These are phyloP conservation scores for Mormyrops attenuatus DNA, from an alignment of 2,797 vertebrate genomes.

Conservation along the genomic window DNA sequence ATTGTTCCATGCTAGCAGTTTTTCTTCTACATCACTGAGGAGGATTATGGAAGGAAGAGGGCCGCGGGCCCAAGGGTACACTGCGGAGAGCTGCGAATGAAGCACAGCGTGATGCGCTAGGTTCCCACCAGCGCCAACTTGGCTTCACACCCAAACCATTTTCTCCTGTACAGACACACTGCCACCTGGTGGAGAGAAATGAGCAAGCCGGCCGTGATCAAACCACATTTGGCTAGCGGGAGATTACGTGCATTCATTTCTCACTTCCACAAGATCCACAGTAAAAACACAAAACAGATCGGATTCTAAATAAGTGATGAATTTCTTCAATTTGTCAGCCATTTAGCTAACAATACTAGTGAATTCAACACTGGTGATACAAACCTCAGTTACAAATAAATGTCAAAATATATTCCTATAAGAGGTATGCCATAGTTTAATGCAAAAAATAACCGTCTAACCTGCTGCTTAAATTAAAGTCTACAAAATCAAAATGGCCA, in stretches of 20 bases:
- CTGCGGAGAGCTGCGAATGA: background rate
- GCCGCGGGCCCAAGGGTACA: background rate
- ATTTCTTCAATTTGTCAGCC: background rate
- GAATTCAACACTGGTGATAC: background rate
- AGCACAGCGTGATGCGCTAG: background rate
- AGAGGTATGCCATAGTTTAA: too few relatives aligned
- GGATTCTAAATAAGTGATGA: background rate
- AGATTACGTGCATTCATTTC: background rate
- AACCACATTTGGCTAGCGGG: background rate
- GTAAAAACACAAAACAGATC: background rate
- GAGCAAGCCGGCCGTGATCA: background rate
- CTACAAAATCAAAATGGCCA: too few relatives aligned
- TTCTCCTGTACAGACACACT: slow-evolving; percentile 11
- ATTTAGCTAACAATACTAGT: background rate
- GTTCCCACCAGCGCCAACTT: background rate
- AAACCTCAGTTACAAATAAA: too few relatives aligned
- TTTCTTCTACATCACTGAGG: background rate
- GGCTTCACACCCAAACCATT: background rate
- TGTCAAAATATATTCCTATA: too few relatives aligned
- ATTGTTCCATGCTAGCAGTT: background rate
- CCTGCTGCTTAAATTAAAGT: too few relatives aligned
- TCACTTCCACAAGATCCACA: background rate
- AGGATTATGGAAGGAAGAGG: background rate
- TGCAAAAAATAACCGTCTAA: too few relatives aligned
- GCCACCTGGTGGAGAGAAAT: slow-evolving; percentile 14